Percentiles rank a stretch among this genome's conserved stretches.
phyloP scores from a whole-genome alignment of 2,888 invertebrate species.

The Schizotus pectinicornis region DNA sequence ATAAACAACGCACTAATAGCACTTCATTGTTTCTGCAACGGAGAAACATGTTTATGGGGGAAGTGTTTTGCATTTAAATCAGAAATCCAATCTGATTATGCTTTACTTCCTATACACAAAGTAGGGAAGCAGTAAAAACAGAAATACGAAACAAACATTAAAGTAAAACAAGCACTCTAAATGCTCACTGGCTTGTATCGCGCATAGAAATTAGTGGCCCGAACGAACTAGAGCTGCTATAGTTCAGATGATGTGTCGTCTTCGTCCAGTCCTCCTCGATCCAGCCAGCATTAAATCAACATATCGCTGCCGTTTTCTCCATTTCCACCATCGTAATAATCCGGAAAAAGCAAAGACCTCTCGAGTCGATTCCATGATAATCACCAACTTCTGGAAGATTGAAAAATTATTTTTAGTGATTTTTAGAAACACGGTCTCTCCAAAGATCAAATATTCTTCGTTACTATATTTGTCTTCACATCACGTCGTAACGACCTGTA shows the following conservation, averaged over 20 bases:
- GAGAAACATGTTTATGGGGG: constrained; percentile 32
- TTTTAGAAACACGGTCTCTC: too few relatives aligned
- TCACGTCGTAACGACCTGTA: too few relatives aligned
- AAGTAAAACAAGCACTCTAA: constrained; percentile 45
- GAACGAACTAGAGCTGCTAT: constrained; percentile 30
- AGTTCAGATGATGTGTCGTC: constrained; percentile 24
- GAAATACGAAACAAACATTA: constrained; percentile 44
- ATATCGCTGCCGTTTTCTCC: background rate
- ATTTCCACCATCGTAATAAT: background rate
- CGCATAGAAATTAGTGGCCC: constrained; percentile 38
- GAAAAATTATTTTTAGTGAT: too few relatives aligned
- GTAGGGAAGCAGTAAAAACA: constrained; percentile 40
- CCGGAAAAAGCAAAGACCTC: too few relatives aligned
- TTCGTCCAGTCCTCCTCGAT: constrained; percentile 1
- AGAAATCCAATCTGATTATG: constrained; percentile 41
- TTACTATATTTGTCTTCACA: too few relatives aligned
- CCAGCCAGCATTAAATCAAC: constrained; percentile 1
- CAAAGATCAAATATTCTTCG: too few relatives aligned
- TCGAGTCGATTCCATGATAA: too few relatives aligned
- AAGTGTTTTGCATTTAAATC: constrained; percentile 41
- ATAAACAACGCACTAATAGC: constrained; percentile 34
- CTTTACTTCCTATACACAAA: constrained; percentile 40
- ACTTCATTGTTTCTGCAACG: constrained; percentile 35
- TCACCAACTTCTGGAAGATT: too few relatives aligned
- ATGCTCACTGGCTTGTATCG: constrained; percentile 42